A percentile compares a stretch with the other conserved stretches of the same genome.
These are phyloP conservation scores for Laticauda laticaudata DNA, from an alignment of 2,113 vertebrate species.

Conservation along the genomic window DNA sequence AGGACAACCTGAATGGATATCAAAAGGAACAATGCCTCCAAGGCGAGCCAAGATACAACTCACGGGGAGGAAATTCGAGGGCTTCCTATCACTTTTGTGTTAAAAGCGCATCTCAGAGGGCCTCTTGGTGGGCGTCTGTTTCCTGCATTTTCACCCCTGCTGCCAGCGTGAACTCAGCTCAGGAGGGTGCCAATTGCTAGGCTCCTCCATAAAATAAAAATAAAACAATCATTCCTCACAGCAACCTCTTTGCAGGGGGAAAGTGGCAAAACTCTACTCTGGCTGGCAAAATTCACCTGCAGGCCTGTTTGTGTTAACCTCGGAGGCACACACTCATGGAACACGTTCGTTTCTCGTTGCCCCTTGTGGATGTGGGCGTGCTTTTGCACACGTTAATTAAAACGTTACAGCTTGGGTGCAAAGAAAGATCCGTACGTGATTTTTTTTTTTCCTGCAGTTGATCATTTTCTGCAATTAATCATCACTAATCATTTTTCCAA, in stretches of 20 bases:
- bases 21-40: neutral
- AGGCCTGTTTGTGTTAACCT: too few relatives aligned
- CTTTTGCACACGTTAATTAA: constrained; percentile 17
- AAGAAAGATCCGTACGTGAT: neutral
- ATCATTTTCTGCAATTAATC: neutral
- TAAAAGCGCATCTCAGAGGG: neutral
- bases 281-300: too few relatives aligned
- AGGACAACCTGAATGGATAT: neutral
- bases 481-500: neutral
- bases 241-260: neutral
- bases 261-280: neutral
- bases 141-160: neutral
- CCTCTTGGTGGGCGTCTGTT: neutral
- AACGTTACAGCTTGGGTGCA: neutral
- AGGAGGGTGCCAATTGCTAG: neutral
- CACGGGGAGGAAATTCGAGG: neutral
- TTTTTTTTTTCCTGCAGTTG: neutral
- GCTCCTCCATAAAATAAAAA: neutral
- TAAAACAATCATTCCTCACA: neutral
- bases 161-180: neutral
- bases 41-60: neutral
- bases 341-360: neutral
- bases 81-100: neutral
- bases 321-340: neutral
- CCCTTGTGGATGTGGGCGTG: neutral